Evolutionary conservation across 2,113 vertebrate species (phyloP), one percentile per base, ranked within the genome.

Genomic region (Brachyhypopomus gauderio): DNA sequence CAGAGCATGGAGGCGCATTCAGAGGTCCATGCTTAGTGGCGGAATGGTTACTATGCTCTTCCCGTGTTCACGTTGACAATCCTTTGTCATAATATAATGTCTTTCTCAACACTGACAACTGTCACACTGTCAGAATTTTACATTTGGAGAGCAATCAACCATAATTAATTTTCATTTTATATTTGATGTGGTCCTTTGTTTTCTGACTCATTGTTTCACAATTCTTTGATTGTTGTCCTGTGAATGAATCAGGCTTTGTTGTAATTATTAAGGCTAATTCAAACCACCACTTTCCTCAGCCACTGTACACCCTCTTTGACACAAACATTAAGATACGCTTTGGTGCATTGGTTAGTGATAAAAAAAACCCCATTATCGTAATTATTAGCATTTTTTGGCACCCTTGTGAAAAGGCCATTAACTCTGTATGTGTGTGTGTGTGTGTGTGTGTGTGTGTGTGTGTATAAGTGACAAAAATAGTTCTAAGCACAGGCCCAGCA

Each of bases 401-500:
- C 62, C 81, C 77, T 83, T 81, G 79, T 84, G 85, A 82, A 85
- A 84, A 86, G 77, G 77, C 81, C 87, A 88, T 85, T 84, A 86
- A 78, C 76, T 58, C 36, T 80, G 58, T 73, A 71, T 75, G 58
- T 72, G 75, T 77, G 64, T 75, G 69, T 82, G 76, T 87, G 78
- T 84, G 79, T 81, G 84, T 83, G 62, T 78, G 72, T 77, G 45
- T 77, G 48, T 69, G 77, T 85, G 79, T 45, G 38, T 79, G 22
- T 81, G 79, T 83, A 74, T 86, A 78, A 80, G 81, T 87, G 87
- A 87, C 84, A 88, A 85, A 87, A 85, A 86, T 89, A 84, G 83
- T 87, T 86, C 83, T 85, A 87, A 85, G 80, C 84, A 85, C 78
- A 82, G 86, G 72, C 86, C 74, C 86, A 77, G 84, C 83, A 83